Conservation (phyloP, 2,797 vertebrate species). For the Hyperoplus lanceolatus region DNA sequence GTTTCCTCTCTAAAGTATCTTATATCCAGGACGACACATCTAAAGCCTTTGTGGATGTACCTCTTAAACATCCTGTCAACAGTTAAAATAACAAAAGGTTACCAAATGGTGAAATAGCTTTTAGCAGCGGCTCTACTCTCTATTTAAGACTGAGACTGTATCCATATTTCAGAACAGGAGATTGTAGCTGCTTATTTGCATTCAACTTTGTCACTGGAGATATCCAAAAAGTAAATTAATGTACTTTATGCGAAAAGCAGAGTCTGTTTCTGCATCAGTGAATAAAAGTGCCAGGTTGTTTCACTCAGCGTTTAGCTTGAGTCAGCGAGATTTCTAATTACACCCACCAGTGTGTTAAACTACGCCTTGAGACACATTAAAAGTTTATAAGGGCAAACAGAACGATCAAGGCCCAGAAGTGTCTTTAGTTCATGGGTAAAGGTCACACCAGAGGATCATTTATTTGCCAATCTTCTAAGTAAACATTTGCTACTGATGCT, state of each 20-base stretch:
- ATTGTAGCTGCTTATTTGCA: constrained; percentile 8
- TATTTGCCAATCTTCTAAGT: constrained; percentile 14
- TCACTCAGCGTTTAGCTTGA: constrained; percentile 36
- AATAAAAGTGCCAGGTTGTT: constrained; percentile 35
- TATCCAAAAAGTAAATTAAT: constrained; percentile 18
- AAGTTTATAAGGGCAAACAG: constrained; percentile 40
- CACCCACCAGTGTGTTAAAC: constrained; percentile 35
- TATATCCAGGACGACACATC: constrained; percentile 16
- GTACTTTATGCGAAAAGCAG: constrained; percentile 29
- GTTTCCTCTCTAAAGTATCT: constrained; percentile 31
- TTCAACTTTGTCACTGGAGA: constrained; percentile 28
- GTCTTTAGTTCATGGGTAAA: constrained; percentile 38
- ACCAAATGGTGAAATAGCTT: neutral
- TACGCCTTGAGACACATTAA: constrained; percentile 34
- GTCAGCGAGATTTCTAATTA: constrained; percentile 65
- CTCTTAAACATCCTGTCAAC: constrained; percentile 5
- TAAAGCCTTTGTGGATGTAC: neutral
- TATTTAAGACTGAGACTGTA: constrained; percentile 1
- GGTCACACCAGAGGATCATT: constrained; percentile 45
- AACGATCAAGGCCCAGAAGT: constrained; percentile 25
- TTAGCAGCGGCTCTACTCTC: constrained; percentile 1
- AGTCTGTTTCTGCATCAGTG: constrained; percentile 42
- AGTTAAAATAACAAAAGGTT: neutral
- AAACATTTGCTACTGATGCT: constrained; percentile 18
- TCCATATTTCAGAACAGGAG: constrained; percentile 9